phyloP scores from a whole-genome alignment of 92 coral and sea anemone genomes.

The Palythoa caribaeorum region DNA sequence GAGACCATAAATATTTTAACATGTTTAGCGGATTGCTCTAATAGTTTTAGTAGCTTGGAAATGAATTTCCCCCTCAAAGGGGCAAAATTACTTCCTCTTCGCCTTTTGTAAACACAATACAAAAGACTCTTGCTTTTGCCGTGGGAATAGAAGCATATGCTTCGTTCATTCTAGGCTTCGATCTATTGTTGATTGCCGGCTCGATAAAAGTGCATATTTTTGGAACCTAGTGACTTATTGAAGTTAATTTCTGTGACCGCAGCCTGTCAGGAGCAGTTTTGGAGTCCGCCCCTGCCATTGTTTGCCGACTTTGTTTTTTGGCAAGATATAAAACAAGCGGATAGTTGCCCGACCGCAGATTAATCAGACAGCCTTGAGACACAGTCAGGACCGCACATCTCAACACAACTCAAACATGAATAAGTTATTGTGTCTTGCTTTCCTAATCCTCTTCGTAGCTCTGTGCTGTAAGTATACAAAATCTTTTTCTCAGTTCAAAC shows the following conservation, averaged over 20 bases:
- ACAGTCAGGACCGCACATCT: not conserved
- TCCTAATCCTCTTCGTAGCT: conserved; percentile 5
- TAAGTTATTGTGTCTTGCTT: conserved; percentile 24
- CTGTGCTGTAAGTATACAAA: conserved; percentile 26
- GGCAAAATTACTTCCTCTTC: conserved; percentile 36
- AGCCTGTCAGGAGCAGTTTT: conserved; percentile 41
- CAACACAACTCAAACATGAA: conserved; percentile 37
- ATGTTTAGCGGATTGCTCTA: conserved; percentile 55
- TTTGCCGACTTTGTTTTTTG: conserved; percentile 6
- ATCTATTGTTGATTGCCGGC: conserved; percentile 31
- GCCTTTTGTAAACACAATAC: conserved; percentile 19
- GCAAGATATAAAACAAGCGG: conserved; percentile 26
- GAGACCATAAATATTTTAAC: conserved; percentile 38
- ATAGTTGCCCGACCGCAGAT: conserved; percentile 23
- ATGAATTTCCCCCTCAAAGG: conserved; percentile 43
- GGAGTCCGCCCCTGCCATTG: conserved; percentile 42
- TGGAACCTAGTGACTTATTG: conserved; percentile 71
- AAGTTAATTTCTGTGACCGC: conserved; percentile 70
- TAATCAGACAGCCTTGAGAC: conserved; percentile 14
- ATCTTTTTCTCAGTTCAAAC: not conserved
- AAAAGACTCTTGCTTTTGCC: conserved; percentile 32
- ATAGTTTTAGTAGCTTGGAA: conserved; percentile 27
- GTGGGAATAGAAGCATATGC: conserved; percentile 32
- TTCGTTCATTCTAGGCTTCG: conserved; percentile 16
- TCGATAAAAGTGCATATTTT: conserved; percentile 56